Conservation (phyloP, 1,140 invertebrate species). For the Helicoverpa armigera region DNA sequence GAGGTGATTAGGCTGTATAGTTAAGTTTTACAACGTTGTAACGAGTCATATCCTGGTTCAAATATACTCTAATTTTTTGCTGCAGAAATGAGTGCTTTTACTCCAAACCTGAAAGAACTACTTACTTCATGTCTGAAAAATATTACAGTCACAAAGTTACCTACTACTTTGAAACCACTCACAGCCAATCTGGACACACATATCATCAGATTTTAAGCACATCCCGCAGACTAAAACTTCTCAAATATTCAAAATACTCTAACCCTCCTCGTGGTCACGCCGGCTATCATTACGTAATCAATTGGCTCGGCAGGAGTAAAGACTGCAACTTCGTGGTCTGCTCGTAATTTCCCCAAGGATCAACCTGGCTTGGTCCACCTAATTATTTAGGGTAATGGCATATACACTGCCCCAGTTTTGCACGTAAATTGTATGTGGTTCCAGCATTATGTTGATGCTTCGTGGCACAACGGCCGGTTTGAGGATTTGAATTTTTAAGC, state of each 20-base stretch:
- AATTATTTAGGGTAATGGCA: constrained; percentile 65
- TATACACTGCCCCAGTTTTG: constrained; percentile 33
- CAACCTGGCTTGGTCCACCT: constrained; percentile 58
- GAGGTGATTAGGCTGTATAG: neutral
- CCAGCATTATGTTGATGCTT: neutral
- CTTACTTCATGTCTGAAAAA: too few species aligned
- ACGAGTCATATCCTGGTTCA: neutral
- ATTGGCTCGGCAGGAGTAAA: constrained; percentile 35
- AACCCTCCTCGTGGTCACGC: neutral
- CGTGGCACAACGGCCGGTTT: neutral
- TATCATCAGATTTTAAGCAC: too few species aligned
- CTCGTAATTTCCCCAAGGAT: constrained; percentile 70
- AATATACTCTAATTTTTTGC: too few species aligned
- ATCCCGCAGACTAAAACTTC: neutral
- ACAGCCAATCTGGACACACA: too few species aligned
- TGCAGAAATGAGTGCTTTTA: too few species aligned
- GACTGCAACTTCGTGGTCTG: constrained; percentile 35
- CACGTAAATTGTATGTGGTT: constrained; percentile 13
- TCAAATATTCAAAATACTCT: constrained; percentile 8
- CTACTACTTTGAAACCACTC: too few species aligned
- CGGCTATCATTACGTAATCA: constrained; percentile 32
- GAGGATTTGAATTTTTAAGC: neutral
- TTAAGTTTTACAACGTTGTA: neutral
- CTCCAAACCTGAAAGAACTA: too few species aligned
- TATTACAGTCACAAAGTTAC: too few species aligned